Base-by-base conservation (phyloP, 2,113 vertebrate species). In the Lanius ludovicianus region DNA sequence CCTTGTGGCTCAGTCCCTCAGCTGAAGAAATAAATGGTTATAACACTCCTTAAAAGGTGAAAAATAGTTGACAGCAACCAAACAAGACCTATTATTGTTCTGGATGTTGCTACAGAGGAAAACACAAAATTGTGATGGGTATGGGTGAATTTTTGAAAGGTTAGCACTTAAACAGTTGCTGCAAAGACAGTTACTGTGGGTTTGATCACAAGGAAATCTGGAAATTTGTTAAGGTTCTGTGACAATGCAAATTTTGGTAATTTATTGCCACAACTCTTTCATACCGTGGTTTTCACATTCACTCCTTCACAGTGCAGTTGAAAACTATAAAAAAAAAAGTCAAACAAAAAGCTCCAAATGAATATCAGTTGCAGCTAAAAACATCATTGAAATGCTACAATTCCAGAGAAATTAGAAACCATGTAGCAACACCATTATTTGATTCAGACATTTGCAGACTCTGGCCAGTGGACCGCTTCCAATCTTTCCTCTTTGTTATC, bases 391-490 rank as follows among this genome's bases (percentile, higher is more conserved):
- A 75, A 62, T 27, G 3, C 24, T 49, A 35, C 41, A 60, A 55
- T 49, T 50, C 49, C 10, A 18, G 42, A 57, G n/a, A 69, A 65
- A 20, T 88, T 63, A 47, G 41, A 80, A 84, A 77, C 11, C 6
- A 31, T 19, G 18, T 9, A 41, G n/a, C 14, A 71, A 64, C 11
- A 44, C 20, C 37, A 31, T 21, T 20, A 50, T 74, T 86, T 75
- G 22, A 46, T 31, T 55, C 39, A 23, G 35, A 30, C 15, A 16
- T 60, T 76, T 91, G 20, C n/a, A 87, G 31, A 21, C 42, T 71
- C 27, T 9, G 13, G 23, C 33, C 9, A 55, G 76, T 37, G 52
- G 31, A 52, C 7, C 0, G 0, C 10, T 62, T 41, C 13, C 35
- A 50, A 18, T n/a, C 22, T 67, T 94, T 81, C 24, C 25, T 44